A percentile compares a stretch with the other conserved stretches of the same genome.
Evolutionary conservation across 1,140 invertebrate species (phyloP).

Genomic region (Callitettix versicolor): DNA sequence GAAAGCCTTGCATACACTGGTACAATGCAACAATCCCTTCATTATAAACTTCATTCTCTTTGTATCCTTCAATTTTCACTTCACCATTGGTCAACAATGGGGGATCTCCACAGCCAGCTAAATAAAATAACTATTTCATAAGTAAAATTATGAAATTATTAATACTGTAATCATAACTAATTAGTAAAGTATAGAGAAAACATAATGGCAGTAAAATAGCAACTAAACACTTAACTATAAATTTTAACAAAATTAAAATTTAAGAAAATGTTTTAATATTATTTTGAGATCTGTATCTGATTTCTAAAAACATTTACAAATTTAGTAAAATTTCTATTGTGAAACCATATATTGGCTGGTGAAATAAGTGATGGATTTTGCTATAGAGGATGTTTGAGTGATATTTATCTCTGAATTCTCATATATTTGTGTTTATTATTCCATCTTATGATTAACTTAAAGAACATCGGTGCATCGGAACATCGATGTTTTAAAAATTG

Average conservation of each 20-base stretch:
- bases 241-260: not conserved
- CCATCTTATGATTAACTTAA: no score
- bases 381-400: no score
- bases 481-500: no score
- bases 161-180: not conserved
- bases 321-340: no score
- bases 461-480: no score
- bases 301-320: not conserved
- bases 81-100: slow-evolving; percentile 5
- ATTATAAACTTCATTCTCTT: slow-evolving; percentile 17
- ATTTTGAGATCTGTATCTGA: not conserved
- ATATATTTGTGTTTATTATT: no score
- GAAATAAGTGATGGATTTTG: no score
- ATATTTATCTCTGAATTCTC: no score
- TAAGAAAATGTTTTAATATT: not conserved
- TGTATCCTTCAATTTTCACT: slow-evolving; percentile 2
- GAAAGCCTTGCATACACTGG: slow-evolving; percentile 27
- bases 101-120: not conserved
- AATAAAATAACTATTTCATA: not conserved
- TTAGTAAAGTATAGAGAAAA: not conserved
- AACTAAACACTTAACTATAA: not conserved
- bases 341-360: no score
- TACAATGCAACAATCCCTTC: slow-evolving; percentile 30
- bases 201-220: not conserved
- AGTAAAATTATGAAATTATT: no score